Conservation (phyloP, 2,888 invertebrate genomes). For the Erebia aethiops region DNA sequence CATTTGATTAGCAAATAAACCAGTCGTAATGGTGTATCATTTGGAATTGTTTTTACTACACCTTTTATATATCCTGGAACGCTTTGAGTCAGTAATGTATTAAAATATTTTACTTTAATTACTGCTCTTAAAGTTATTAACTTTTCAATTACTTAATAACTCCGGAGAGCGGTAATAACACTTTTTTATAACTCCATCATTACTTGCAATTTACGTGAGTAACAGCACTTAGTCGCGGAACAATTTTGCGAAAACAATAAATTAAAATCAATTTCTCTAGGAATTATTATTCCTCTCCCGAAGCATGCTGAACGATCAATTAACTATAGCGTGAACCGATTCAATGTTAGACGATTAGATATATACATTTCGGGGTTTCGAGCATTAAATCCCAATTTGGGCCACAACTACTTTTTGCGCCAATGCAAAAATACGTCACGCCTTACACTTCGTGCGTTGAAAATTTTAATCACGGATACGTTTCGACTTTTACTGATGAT, state of each 20-base stretch:
- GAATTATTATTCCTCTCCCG: conserved; percentile 45
- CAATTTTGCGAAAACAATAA: conserved; percentile 41
- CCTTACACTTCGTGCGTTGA: conserved; percentile 67
- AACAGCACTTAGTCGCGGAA: conserved; percentile 38
- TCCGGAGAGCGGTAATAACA: conserved; percentile 16
- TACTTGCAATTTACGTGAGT: conserved; percentile 38
- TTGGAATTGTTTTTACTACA: conserved; percentile 21
- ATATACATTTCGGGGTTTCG: conserved; percentile 44
- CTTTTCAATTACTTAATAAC: conserved; percentile 22
- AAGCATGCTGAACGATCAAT: conserved; percentile 51
- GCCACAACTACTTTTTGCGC: conserved; percentile 65
- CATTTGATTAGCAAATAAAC: conserved; percentile 49
- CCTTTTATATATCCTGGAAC: conserved; percentile 27
- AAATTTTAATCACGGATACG: conserved; percentile 70
- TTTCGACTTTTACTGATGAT: conserved; percentile 54
- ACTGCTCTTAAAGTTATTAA: conserved; percentile 30
- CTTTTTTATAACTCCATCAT: conserved; percentile 32
- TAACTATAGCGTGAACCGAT: conserved; percentile 60
- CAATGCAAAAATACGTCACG: conserved; percentile 69
- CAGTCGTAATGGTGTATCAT: conserved; percentile 24
- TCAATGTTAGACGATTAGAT: conserved; percentile 54
- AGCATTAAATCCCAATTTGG: conserved; percentile 60
- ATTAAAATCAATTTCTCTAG: conserved; percentile 45
- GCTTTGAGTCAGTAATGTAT: conserved; percentile 19
- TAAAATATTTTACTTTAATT: conserved; percentile 34